Percentiles rank a stretch among this genome's conserved stretches.
These are phyloP conservation scores for Pseudachorutes palmiensis DNA, from an alignment of 1,140 invertebrate species.

Conservation along the genomic window DNA sequence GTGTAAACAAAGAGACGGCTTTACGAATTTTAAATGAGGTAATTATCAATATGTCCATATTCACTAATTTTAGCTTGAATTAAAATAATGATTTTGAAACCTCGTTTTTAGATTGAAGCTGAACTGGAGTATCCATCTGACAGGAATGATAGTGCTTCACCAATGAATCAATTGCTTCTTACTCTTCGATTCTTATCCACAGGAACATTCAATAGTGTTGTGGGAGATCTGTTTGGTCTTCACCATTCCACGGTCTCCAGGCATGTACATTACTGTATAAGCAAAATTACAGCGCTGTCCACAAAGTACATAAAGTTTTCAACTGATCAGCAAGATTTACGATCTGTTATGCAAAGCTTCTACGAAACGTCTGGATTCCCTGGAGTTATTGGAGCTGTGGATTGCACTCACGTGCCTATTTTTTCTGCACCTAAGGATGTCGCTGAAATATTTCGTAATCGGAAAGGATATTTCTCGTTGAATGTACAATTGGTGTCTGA, in stretches of 20 bases:
- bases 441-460: constrained; percentile 44
- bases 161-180: constrained; percentile 12
- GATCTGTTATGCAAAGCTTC: background rate
- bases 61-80: too few relatives aligned
- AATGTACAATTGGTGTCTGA: constrained; percentile 43
- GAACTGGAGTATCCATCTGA: constrained; percentile 7
- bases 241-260: constrained; percentile 27
- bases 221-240: constrained; percentile 20
- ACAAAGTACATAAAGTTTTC: constrained; percentile 14
- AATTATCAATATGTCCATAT: background rate
- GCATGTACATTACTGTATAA: constrained; percentile 27
- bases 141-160: constrained; percentile 10
- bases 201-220: constrained; percentile 10
- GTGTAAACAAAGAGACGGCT: background rate
- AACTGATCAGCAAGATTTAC: background rate
- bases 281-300: background rate
- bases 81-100: background rate
- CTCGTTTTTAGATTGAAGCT: constrained; percentile 6
- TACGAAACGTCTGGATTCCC: constrained; percentile 22
- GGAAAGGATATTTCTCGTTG: constrained; percentile 45
- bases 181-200: constrained; percentile 10
- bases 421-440: constrained; percentile 36
- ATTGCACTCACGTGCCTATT: constrained; percentile 32
- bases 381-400: constrained; percentile 21
- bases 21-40: background rate